A percentile compares a stretch with the other conserved stretches of the same genome.
Evolutionary conservation across 2,113 vertebrate species (phyloP).

Genomic region (Elachura formosa): DNA sequence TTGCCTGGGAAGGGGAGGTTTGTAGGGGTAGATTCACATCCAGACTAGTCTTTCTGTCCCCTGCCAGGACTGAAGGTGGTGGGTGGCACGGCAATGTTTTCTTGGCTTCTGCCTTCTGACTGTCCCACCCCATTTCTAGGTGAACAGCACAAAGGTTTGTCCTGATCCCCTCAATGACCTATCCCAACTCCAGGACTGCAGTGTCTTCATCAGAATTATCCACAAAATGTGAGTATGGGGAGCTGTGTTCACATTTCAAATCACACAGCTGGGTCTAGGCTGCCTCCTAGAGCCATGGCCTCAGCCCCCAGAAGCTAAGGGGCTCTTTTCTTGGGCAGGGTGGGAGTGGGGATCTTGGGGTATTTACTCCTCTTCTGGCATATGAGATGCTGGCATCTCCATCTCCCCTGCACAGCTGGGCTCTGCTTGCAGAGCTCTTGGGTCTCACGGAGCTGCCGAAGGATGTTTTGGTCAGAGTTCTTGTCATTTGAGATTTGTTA

Average conservation of each 20-base stretch:
- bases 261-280: background rate
- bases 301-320: background rate
- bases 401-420: rapidly evolving
- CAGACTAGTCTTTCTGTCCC: background rate
- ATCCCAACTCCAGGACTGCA: slow-evolving; percentile 77
- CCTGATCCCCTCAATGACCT: slow-evolving; percentile 37
- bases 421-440: background rate
- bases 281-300: background rate
- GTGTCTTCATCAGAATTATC: slow-evolving; percentile 76
- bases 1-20: background rate
- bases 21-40: background rate
- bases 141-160: slow-evolving; percentile 76
- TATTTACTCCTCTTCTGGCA: background rate
- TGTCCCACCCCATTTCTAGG: slow-evolving; percentile 44
- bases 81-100: background rate
- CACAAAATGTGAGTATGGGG: slow-evolving; percentile 78
- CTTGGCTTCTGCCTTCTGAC: background rate
- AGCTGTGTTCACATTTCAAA: background rate
- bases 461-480: background rate
- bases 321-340: background rate
- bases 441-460: background rate
- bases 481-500: background rate
- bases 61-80: background rate
- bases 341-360: background rate
- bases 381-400: background rate